Percentiles rank a stretch among this genome's conserved stretches.
phyloP scores from a whole-genome alignment of 2,113 vertebrate genomes.

The Grammomys dolichurus region DNA sequence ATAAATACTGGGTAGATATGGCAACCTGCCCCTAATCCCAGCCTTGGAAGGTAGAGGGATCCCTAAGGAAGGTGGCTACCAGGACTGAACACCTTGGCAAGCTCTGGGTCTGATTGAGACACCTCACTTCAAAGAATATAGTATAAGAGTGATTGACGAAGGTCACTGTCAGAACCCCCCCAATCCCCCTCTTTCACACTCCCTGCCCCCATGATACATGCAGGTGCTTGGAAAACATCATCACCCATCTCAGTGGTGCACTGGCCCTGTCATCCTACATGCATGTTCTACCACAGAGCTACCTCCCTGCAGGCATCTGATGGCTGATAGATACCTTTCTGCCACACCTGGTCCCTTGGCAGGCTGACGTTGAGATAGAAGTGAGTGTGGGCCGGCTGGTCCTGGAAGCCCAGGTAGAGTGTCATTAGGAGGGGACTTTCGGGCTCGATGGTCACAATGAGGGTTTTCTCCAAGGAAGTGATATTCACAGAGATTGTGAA shows the following conservation, averaged over 20 bases:
- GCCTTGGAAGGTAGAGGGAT: neutral
- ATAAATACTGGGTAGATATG: neutral
- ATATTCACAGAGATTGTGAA: constrained; percentile 70
- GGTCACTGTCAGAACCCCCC: neutral
- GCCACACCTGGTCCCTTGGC: constrained; percentile 19
- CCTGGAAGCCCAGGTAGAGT: constrained; percentile 71
- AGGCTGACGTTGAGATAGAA: constrained; percentile 69
- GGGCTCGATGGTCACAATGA: constrained; percentile 69
- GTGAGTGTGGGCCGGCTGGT: constrained; percentile 2
- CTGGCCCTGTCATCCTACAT: neutral
- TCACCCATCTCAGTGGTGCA: neutral
- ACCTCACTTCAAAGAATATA: neutral
- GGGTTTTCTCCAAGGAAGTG: constrained; percentile 73
- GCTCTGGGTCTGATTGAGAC: neutral
- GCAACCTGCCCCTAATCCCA: neutral
- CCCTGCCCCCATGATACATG: neutral
- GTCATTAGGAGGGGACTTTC: constrained; percentile 52
- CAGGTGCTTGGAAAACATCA: neutral
- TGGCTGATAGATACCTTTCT: constrained; percentile 59
- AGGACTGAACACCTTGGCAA: neutral
- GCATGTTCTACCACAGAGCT: neutral
- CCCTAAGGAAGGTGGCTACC: neutral
- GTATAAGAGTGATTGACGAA: too few species aligned
- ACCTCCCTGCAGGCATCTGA: neutral
- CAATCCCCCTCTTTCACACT: neutral